A percentile compares a stretch with the other conserved stretches of the same genome.
Conservation (phyloP, 2,888 invertebrate species). For the Tenthredo amoena region DNA sequence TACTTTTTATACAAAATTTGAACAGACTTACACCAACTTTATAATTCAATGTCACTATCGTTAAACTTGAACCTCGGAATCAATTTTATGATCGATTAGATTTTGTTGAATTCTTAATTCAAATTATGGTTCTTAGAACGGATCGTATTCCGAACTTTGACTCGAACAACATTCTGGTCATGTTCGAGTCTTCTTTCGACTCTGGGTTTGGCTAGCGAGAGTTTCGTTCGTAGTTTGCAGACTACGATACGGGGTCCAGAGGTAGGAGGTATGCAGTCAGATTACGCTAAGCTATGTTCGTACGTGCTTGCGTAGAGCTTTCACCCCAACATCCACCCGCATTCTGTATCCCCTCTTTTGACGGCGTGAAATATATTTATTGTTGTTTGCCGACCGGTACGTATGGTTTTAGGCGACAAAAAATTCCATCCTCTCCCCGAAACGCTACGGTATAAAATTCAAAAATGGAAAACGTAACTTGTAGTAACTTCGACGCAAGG, state of each 20-base stretch:
- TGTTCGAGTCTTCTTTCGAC: slow-evolving; percentile 74
- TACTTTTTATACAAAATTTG: neutral
- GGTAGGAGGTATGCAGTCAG: slow-evolving; percentile 77
- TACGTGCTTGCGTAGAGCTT: slow-evolving; percentile 77
- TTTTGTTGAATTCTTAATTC: neutral
- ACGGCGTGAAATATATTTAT: slow-evolving; percentile 77
- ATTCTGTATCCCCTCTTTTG: slow-evolving; percentile 60
- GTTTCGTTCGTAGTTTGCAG: slow-evolving; percentile 61
- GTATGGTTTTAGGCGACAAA: slow-evolving; percentile 63
- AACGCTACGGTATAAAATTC: slow-evolving; percentile 20
- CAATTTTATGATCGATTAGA: neutral
- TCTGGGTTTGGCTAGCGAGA: slow-evolving; percentile 5
- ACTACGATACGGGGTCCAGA: slow-evolving; percentile 62
- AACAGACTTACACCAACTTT: too few species aligned
- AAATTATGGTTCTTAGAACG: neutral
- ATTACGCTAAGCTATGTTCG: slow-evolving; percentile 78
- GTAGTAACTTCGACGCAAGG: neutral
- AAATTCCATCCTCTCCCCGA: slow-evolving; percentile 67
- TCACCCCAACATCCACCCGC: slow-evolving; percentile 64
- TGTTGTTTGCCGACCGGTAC: slow-evolving; percentile 77
- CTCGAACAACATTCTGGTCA: slow-evolving; percentile 73
- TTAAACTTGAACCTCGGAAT: too few species aligned
- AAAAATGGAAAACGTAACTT: neutral
- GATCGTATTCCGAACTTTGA: slow-evolving; percentile 10
- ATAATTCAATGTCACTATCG: too few species aligned